Evolutionary conservation across 2,797 vertebrate genomes (phyloP), one percentile per base, ranked within the genome.

Genomic region (Sternarchorhynchus goeldii): DNA sequence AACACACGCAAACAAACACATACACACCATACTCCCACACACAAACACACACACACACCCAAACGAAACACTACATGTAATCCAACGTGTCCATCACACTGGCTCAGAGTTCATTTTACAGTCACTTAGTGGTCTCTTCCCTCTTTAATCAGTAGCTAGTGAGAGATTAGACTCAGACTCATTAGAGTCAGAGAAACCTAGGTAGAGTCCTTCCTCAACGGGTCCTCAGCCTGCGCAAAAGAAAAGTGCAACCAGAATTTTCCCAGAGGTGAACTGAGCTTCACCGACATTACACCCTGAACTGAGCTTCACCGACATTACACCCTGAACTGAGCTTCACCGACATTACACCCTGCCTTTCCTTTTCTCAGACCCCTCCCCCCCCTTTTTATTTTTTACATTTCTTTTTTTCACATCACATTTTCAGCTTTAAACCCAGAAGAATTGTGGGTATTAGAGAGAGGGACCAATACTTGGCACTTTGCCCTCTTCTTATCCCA

Each of bases 401-500:
- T 10, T 31, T 5, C 59, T 1, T 32, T 18, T n/a, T 58, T 78
- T 45, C 21, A 39, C 5, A 25, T 66, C 60, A 29, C 1, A 57
- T 41, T 72, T 31, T 65, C 17, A 58, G 59, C 16, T 55, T 32
- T 39, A n/a, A 25, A n/a, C 32, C 50, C 60, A 39, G 32, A 5
- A 39, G 69, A 32, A 58, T 18, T n/a, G 21, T 39, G 31, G 4
- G 20, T 14, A 56, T 17, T 31, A 25, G 63, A 60, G 18, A 63
- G 36, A 20, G n/a, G 8, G 31, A 7, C 67, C 71, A 71, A 64
- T n/a, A 39, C 58, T 14, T 71, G 67, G 25, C 67, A 31, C 55
- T 70, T 70, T 70, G 41, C 75, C 66, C 75, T 62, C 67, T 25
- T 77, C 67, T 77, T 36, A 62, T 69, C 62, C 45, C 66, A 70